Evolutionary conservation across 2,797 vertebrate genomes (phyloP).

Genomic region (Poecilia wingei): DNA sequence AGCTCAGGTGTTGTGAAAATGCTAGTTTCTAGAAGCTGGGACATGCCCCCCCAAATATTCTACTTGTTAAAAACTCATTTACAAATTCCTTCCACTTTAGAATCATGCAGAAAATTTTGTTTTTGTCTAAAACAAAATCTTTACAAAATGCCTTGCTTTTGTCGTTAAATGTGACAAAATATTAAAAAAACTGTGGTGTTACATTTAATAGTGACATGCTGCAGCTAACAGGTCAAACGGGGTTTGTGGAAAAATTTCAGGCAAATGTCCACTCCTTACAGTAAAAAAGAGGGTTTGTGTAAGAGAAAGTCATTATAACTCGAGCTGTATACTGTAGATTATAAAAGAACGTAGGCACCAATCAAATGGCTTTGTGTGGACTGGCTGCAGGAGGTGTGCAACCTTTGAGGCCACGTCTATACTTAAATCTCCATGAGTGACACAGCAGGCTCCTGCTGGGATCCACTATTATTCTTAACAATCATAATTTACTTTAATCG

Average conservation of each 20-base stretch:
- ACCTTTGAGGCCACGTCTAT: slow-evolving; percentile 34
- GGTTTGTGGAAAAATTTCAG: not conserved
- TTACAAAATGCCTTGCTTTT: not conserved
- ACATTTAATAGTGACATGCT: not conserved
- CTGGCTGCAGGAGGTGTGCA: slow-evolving; percentile 45
- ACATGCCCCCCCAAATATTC: not conserved
- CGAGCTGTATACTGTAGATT: slow-evolving; percentile 23
- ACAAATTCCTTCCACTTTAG: not conserved
- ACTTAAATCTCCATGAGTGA: slow-evolving; percentile 52
- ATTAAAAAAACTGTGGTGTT: not conserved
- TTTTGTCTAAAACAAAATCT: not conserved
- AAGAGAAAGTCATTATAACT: slow-evolving; percentile 29
- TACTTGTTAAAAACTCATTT: not conserved
- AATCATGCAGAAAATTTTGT: not conserved
- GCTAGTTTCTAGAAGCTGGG: not conserved
- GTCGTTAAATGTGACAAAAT: not conserved
- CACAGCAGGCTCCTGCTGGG: slow-evolving; percentile 54
- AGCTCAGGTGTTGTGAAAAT: not conserved
- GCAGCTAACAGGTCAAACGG: slow-evolving; percentile 7
- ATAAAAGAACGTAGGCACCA: slow-evolving; percentile 41
- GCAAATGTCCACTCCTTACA: slow-evolving; percentile 9
- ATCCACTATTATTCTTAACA: slow-evolving; percentile 63
- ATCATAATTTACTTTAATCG: slow-evolving; percentile 64
- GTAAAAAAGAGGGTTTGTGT: not conserved
- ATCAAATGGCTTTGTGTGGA: slow-evolving; percentile 55